Percentiles rank a stretch among this genome's conserved stretches.
phyloP scores from a whole-genome alignment of 2,888 invertebrate genomes.

The Invenusta paracnida region DNA sequence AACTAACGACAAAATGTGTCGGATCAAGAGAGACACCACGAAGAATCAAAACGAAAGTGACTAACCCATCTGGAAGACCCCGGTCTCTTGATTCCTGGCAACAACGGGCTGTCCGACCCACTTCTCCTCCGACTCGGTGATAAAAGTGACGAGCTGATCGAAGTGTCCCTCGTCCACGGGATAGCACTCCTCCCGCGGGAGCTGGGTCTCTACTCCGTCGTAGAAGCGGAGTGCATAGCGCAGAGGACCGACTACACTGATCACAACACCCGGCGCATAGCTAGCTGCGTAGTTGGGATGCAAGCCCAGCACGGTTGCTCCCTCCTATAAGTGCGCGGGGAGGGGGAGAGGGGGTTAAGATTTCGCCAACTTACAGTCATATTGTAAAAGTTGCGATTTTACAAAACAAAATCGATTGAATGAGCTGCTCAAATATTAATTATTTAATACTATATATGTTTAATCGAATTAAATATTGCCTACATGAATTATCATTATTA shows the following conservation, averaged over 20 bases:
- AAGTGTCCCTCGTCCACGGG: slow-evolving; percentile 49
- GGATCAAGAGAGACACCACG: no score
- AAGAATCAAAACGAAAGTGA: no score
- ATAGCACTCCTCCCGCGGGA: slow-evolving; percentile 51
- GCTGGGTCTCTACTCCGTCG: slow-evolving; percentile 49
- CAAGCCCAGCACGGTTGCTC: slow-evolving; percentile 51
- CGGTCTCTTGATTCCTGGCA: slow-evolving; percentile 51
- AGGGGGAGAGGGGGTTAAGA: neutral
- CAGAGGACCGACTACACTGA: slow-evolving; percentile 46
- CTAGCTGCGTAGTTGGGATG: slow-evolving; percentile 53
- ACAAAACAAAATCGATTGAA: no score
- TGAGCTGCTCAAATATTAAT: no score
- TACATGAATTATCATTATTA: no score
- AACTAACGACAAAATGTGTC: no score
- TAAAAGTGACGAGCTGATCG: slow-evolving; percentile 52
- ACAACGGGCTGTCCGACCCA: slow-evolving; percentile 53
- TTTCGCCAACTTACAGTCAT: no score
- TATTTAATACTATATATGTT: no score
- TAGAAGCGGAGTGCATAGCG: slow-evolving; percentile 50
- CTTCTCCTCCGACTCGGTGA: slow-evolving; percentile 50
- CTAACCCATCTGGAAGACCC: slow-evolving; percentile 51
- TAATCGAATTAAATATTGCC: no score
- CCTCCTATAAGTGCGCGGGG: slow-evolving; percentile 46
- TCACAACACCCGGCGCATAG: slow-evolving; percentile 53
- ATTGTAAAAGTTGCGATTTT: no score